Base-by-base conservation (phyloP, 2,797 vertebrate genomes). In the Xenopus petersii region DNA sequence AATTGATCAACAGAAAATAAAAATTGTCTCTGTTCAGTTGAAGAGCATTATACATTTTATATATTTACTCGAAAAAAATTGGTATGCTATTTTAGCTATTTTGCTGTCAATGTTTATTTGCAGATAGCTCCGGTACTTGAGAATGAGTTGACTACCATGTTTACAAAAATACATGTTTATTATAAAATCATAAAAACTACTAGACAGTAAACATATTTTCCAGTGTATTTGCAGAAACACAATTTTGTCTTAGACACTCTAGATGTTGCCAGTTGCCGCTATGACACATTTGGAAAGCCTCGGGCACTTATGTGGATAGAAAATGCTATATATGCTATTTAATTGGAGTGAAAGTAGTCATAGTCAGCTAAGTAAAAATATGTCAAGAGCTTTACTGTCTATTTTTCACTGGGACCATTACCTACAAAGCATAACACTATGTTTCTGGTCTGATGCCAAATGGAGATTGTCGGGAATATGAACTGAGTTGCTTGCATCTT, bases 331-430 rank as follows among this genome's bases (percentile, higher is more conserved):
- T 17, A 51, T 67, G 47, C 10, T 24, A 51, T 49, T 67, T 67
- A 51, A 65, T 46, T 65, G 63, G 36, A 11, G 33, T 48, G 10
- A 21, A 48, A 26, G 33, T 47, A 21, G 10, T 48, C n/a, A 48
- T 21, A 65, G 46, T 67, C 64, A 67, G 21, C 17, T 51, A 67
- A 49, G 64, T 63, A 63, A 13, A 63, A 63, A 63, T 30, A 61
- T 63, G 26, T 67, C 46, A 67, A n/a, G 46, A 67, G 46, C 21
- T 67, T 63, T 49, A 12, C 64, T 24, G 11, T 51, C 61, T 63
- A 26, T 67, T 26, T 26, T 17, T 67, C 64, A 51, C 64, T 49
- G 64, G 64, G 64, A 51, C 64, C 46, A 67, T 67, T 67, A 67
- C 21, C 46, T 26, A 47, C 42, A 63, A 63, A 65, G 63, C 63